Conservation (phyloP, 2,113 vertebrate species). For the Danio rerio region GRCz12tu NC_133186.1:20297001-20297500, state of each 20-base stretch:
- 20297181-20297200: background rate
- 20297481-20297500: slow-evolving; percentile 24
- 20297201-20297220: background rate
- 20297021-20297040: no score
- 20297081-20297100: no score
- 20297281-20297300: slow-evolving; percentile 18
- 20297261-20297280: background rate
- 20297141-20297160: background rate
- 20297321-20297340: slow-evolving; percentile 70
- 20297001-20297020: no score
- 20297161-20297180: background rate
- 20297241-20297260: background rate
- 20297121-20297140: background rate
- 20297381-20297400: slow-evolving; percentile 61
- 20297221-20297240: background rate
- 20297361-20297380: slow-evolving; percentile 78
- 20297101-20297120: background rate
- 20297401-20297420: slow-evolving; percentile 60
- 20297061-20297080: no score
- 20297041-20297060: no score
- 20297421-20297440: slow-evolving; percentile 59
- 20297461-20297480: slow-evolving; percentile 8
- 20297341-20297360: slow-evolving; percentile 69
- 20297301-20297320: slow-evolving; percentile 64
- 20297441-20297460: slow-evolving; percentile 18